Percentiles rank a stretch among this genome's conserved stretches.
Evolutionary conservation across 2,113 vertebrate species (phyloP).

Genomic region (Pachycephala philippinensis): DNA sequence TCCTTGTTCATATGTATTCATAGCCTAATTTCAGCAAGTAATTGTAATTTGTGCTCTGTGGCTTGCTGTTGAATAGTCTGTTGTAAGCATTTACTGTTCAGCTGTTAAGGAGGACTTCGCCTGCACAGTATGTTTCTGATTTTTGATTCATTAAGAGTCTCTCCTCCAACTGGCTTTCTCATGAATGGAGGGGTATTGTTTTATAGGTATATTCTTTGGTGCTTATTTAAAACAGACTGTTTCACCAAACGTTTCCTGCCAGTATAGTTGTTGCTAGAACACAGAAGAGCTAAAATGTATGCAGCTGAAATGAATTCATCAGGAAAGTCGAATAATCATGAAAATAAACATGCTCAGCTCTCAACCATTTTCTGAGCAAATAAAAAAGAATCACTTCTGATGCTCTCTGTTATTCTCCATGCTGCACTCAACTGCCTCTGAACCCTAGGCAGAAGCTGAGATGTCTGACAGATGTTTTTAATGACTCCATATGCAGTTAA

Average conservation of each 20-base stretch:
- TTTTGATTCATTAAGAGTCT: background rate
- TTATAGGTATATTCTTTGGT: background rate
- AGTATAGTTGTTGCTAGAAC: background rate
- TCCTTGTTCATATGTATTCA: background rate
- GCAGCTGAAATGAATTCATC: background rate
- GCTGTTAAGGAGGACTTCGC: background rate
- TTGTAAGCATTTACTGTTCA: background rate
- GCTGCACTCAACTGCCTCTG: background rate
- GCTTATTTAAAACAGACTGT: background rate
- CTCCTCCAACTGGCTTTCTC: background rate
- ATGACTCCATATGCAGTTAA: background rate
- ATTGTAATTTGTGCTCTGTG: background rate
- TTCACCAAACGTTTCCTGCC: background rate
- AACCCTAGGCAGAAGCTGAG: background rate
- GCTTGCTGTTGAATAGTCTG: background rate
- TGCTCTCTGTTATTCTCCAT: background rate
- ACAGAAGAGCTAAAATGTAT: background rate
- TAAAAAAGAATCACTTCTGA: background rate
- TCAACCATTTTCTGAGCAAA: background rate
- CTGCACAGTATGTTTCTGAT: background rate
- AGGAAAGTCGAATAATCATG: background rate
- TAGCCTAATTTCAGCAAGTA: background rate
- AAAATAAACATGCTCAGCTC: background rate
- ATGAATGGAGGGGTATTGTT: background rate
- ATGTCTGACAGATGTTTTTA: background rate